A percentile compares a stretch with the other conserved stretches of the same genome.
Conservation (phyloP, 2,113 vertebrate species). For the Paedocypris sp. region DNA sequence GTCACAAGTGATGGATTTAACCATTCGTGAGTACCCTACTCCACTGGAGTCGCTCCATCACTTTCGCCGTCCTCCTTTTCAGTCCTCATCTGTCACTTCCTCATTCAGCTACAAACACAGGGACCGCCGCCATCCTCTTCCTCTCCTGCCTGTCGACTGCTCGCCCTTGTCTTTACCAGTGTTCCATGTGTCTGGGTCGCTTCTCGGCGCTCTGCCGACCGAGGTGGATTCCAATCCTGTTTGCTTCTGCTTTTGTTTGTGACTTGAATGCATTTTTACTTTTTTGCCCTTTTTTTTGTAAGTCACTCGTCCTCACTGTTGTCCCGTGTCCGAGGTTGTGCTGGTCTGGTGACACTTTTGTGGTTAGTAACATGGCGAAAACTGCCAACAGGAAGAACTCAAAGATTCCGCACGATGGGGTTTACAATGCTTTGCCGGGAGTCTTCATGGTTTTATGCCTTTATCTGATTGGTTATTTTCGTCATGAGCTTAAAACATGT, state of each 20-base stretch:
- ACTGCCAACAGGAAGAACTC: background rate
- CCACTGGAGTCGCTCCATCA: conserved; percentile 53
- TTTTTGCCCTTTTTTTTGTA: conserved; percentile 98
- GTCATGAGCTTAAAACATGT: no score
- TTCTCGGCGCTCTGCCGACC: conserved; percentile 10
- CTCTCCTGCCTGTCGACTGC: conserved; percentile 63
- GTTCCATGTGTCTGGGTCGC: conserved; percentile 74
- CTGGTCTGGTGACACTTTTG: conserved; percentile 1
- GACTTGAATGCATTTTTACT: conserved; percentile 99
- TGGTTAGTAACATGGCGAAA: no score
- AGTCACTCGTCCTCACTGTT: conserved; percentile 47
- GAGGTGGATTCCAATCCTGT: conserved; percentile 43
- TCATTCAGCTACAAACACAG: conserved; percentile 38
- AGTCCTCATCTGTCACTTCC: background rate
- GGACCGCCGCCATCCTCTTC: conserved; percentile 58
- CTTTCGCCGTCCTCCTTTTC: conserved; percentile 15
- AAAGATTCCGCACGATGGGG: no score
- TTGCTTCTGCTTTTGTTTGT: conserved; percentile 68
- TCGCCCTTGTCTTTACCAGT: conserved; percentile 68
- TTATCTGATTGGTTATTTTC: no score
- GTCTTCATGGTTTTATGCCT: no score
- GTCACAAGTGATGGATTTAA: conserved; percentile 99
- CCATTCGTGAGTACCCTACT: conserved; percentile 99
- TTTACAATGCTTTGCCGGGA: no score
- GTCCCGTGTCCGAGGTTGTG: conserved; percentile 66